A percentile compares a stretch with the other conserved stretches of the same genome.
phyloP scores from a whole-genome alignment of 2,113 vertebrate genomes.

The Lycocorax pyrrhopterus region DNA sequence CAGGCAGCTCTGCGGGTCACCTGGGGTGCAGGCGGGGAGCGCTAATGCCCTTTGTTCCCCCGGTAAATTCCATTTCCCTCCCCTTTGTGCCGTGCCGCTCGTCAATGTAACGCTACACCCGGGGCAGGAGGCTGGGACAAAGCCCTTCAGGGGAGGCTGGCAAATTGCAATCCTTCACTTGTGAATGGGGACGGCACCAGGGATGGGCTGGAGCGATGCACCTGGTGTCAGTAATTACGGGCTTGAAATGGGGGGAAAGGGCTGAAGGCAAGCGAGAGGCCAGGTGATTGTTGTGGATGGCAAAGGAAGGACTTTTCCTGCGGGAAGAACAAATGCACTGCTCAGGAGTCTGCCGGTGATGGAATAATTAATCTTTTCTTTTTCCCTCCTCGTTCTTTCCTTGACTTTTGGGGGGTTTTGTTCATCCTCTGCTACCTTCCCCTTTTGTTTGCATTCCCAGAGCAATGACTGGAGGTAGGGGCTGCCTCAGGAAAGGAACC shows the following conservation, averaged over 20 bases:
- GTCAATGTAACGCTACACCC: slow-evolving; percentile 12
- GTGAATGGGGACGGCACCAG: slow-evolving; percentile 28
- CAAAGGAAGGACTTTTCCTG: background rate
- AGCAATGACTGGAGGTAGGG: background rate
- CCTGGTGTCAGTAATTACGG: slow-evolving; percentile 70
- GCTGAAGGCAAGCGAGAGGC: background rate
- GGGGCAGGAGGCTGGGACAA: slow-evolving; percentile 39
- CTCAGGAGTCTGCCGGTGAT: background rate
- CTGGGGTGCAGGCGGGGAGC: slow-evolving; percentile 25
- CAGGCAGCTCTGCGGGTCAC: background rate
- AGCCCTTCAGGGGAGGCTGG: slow-evolving; percentile 28
- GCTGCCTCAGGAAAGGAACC: slow-evolving; percentile 18
- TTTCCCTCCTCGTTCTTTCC: background rate
- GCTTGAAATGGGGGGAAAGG: background rate
- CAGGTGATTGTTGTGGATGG: slow-evolving; percentile 22
- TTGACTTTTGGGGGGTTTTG: background rate
- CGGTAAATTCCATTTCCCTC: slow-evolving; percentile 70
- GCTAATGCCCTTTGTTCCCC: slow-evolving; percentile 45
- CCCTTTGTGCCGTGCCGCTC: slow-evolving; percentile 31
- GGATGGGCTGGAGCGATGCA: slow-evolving; percentile 45
- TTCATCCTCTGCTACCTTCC: background rate
- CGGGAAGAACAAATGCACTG: background rate
- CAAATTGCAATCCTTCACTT: slow-evolving; percentile 32
- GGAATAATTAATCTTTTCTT: background rate
- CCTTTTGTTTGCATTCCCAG: slow-evolving; percentile 31